Evolutionary conservation across 2,888 invertebrate species (phyloP).

Genomic region (Drosophila paramelanica): DNA sequence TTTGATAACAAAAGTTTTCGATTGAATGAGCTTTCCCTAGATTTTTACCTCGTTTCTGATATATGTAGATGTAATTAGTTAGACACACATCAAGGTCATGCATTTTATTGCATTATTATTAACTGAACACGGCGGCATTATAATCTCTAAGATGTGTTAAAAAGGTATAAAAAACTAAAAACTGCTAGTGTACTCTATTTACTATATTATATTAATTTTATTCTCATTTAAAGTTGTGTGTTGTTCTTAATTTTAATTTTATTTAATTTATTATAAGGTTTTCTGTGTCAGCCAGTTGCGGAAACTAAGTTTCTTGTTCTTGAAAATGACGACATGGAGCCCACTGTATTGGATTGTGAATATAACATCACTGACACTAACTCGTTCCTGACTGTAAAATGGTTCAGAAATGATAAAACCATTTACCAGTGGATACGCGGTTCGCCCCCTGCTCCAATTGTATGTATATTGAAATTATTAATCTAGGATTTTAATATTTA

Average conservation of each 20-base stretch:
- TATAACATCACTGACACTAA: constrained; percentile 50
- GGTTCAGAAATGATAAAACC: constrained; percentile 64
- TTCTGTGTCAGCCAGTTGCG: constrained; percentile 32
- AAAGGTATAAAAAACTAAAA: too few species aligned
- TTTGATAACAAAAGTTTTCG: too few species aligned
- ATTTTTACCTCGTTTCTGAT: too few species aligned
- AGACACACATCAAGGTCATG: too few species aligned
- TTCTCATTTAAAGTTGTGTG: background rate
- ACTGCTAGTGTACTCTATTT: too few species aligned
- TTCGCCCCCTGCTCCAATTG: constrained; percentile 56
- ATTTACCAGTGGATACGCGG: constrained; percentile 71
- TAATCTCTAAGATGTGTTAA: too few species aligned
- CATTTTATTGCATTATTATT: too few species aligned
- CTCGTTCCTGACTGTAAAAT: constrained; percentile 59
- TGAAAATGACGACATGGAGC: constrained; percentile 59
- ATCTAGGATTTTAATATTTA: background rate
- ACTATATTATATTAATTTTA: too few species aligned
- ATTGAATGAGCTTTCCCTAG: too few species aligned
- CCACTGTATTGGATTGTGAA: constrained; percentile 67
- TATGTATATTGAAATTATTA: constrained; percentile 18
- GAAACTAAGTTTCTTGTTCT: constrained; percentile 58
- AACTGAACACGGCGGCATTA: too few species aligned
- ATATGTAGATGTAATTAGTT: too few species aligned
- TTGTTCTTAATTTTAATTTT: background rate
- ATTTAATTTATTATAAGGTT: constrained; percentile 24